Evolutionary conservation across 2,888 invertebrate genomes (phyloP).

Genomic region (Mantis religiosa): DNA sequence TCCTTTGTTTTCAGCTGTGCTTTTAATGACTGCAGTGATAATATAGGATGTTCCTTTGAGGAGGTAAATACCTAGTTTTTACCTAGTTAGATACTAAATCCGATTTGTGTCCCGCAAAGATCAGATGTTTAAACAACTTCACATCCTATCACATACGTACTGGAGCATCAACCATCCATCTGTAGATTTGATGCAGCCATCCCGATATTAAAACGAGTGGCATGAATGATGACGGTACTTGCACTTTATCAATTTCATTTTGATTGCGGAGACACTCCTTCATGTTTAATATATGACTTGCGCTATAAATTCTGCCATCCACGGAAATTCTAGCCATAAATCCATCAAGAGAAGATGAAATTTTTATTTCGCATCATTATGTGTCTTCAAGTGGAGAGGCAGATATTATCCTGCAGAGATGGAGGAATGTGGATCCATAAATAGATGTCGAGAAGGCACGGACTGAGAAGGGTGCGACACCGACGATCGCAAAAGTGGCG

Average conservation of each 20-base stretch:
- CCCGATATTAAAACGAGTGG: not conserved
- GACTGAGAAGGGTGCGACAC: not conserved
- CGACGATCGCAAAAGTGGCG: too few species aligned
- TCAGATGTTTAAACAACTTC: too few species aligned
- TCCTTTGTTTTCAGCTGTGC: too few species aligned
- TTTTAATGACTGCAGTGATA: too few species aligned
- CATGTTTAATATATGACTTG: conserved; percentile 22
- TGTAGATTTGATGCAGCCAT: not conserved
- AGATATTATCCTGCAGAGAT: not conserved
- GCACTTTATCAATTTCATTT: not conserved
- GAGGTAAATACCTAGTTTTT: too few species aligned
- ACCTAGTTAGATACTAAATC: too few species aligned
- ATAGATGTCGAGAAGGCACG: not conserved
- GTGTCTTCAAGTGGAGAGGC: conserved; percentile 1
- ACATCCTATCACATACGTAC: not conserved
- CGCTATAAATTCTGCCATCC: conserved; percentile 20
- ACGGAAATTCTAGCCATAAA: conserved; percentile 24
- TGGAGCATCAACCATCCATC: not conserved
- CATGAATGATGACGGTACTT: not conserved
- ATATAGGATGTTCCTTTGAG: too few species aligned
- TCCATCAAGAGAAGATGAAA: conserved; percentile 29
- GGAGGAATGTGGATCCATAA: conserved; percentile 10
- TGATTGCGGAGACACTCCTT: conserved; percentile 22
- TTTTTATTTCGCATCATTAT: conserved; percentile 28
- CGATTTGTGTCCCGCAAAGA: too few species aligned